These are phyloP conservation scores for Actenoides lindsayi DNA, from an alignment of 2,113 vertebrate species.

Conservation along the genomic window DNA sequence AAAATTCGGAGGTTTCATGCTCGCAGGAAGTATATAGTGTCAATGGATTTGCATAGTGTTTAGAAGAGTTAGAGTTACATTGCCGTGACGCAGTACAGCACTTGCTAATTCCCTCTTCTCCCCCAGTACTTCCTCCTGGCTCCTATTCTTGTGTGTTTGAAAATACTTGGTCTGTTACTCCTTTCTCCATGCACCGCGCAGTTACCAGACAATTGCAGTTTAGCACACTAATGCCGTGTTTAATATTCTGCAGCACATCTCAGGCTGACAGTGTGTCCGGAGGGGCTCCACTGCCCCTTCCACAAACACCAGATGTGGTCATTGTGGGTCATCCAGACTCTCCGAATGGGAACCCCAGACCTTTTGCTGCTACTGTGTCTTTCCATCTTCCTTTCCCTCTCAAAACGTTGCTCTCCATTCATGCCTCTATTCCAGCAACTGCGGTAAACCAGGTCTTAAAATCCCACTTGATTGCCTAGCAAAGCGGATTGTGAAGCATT, in stretches of 20 bases:
- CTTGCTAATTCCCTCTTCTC: constrained; percentile 55
- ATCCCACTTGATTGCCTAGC: background rate
- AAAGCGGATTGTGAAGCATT: fast-evolving
- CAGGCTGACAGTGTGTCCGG: background rate
- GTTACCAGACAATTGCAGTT: background rate
- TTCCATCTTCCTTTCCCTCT: background rate
- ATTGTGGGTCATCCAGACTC: background rate
- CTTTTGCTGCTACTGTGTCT: background rate
- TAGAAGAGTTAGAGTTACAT: constrained; percentile 54
- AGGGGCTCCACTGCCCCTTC: background rate
- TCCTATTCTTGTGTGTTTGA: background rate
- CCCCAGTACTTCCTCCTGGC: constrained; percentile 36
- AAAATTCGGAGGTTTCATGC: constrained; percentile 27
- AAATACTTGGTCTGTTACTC: background rate
- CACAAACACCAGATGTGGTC: background rate
- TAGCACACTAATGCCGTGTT: background rate
- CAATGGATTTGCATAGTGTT: constrained; percentile 55
- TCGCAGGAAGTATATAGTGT: constrained; percentile 18
- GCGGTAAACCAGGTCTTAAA: background rate
- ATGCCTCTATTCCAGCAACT: background rate
- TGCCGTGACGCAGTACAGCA: constrained; percentile 31
- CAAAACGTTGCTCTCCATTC: background rate
- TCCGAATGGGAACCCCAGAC: background rate
- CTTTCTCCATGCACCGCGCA: background rate
- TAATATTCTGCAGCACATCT: background rate